Base-by-base conservation (phyloP, 2,888 invertebrate species). In the Charanyca ferruginea region DNA sequence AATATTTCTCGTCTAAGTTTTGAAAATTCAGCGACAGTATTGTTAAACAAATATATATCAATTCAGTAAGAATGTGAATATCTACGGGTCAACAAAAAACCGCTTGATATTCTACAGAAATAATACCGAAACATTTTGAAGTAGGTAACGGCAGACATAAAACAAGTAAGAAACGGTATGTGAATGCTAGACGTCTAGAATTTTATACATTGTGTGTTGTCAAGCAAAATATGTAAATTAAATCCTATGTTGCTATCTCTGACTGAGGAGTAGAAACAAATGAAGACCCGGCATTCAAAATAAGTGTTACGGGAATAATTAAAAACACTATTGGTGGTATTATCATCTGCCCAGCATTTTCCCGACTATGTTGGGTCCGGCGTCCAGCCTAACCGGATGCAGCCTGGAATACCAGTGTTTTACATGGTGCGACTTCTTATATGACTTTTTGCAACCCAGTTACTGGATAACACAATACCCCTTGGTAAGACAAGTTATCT, bases 81-180 rank as follows among this genome's bases (percentile, higher is more conserved):
- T 62, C 16, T 51, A 6, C 66, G 47, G 66, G 44, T 41, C 22
- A 68, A 1, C 0, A 13, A 71, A 71, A 74, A 82, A 70, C 63
- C 49, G 55, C 44, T 69, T 76, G 38, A 58, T 75, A 72, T 77
- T 80, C 69, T 52, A 42, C 13, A 38, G 48, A 69, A 58, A 64
- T 51, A 61, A 55, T 59, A 44, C 1, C 42, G 28, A 25, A 22
- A 61, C 28, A 55, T 70, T 78, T 64, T 23, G 45, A 45, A 38
- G 11, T 68, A 45, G 32, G 11, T 68, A 58, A 62, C 61, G 45
- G 53, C 35, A 45, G 7, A 61, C 16, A 48, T 55, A 54, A 67
- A 53, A 61, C 47, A 58, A 52, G 18, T 38, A 42, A 53, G 23
- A 52, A 71, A 79, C 68, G 49, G 70, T 71, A 71, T 51, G n/a